Evolutionary conservation across 2,888 invertebrate species (phyloP).

Genomic region (Fragum whitleyi): DNA sequence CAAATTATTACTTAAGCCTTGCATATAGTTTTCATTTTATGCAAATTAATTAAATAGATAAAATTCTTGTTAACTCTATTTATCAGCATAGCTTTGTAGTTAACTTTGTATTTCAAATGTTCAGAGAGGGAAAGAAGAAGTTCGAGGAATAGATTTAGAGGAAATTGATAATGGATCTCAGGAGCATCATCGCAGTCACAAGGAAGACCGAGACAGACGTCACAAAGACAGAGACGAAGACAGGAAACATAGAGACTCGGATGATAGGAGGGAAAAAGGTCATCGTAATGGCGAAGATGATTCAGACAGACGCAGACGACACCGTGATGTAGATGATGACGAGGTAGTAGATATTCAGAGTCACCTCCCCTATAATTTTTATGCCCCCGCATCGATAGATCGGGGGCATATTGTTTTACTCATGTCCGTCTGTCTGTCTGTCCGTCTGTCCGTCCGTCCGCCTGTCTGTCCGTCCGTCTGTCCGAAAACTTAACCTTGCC

Average conservation of each 20-base stretch:
- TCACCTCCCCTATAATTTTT: neutral
- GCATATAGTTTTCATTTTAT: no score
- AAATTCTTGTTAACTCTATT: no score
- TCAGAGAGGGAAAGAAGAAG: slow-evolving; percentile 48
- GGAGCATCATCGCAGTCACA: slow-evolving; percentile 43
- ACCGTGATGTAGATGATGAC: slow-evolving; percentile 62
- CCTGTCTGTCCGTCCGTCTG: no score
- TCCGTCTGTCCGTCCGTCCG: no score
- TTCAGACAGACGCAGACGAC: slow-evolving; percentile 58
- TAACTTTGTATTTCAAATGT: neutral
- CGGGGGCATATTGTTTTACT: no score
- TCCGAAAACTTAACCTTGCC: no score
- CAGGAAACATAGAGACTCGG: slow-evolving; percentile 36
- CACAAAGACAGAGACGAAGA: slow-evolving; percentile 58
- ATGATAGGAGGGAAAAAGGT: slow-evolving; percentile 50
- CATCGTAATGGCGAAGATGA: slow-evolving; percentile 64
- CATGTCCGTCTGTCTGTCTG: no score
- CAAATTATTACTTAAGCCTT: no score
- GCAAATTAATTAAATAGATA: no score
- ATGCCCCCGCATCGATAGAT: no score
- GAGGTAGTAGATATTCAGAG: no score
- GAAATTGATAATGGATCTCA: slow-evolving; percentile 35
- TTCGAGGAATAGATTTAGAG: slow-evolving; percentile 40
- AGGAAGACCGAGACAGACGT: slow-evolving; percentile 53
- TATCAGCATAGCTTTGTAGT: no score